A percentile compares a stretch with the other conserved stretches of the same genome.
Evolutionary conservation across 2,797 vertebrate species (phyloP).

Genomic region (Anabas testudineus): DNA sequence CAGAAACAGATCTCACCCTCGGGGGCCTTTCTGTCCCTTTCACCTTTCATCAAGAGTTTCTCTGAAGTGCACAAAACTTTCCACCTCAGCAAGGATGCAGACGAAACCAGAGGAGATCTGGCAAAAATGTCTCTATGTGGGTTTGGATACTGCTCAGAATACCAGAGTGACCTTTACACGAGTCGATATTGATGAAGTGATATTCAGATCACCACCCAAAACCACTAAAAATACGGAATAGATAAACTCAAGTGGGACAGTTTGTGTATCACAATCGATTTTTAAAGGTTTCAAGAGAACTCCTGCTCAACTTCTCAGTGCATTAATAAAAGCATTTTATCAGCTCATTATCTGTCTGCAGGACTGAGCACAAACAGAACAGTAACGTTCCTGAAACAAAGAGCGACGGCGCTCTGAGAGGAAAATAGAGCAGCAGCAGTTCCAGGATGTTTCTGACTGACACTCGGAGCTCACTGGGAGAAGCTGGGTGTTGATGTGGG

Average conservation of each 20-base stretch:
- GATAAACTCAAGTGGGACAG: background rate
- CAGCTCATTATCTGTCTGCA: conserved; percentile 1
- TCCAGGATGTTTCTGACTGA: conserved; percentile 22
- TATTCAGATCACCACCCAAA: conserved; percentile 1
- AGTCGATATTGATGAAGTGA: conserved; percentile 22
- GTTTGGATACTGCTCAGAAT: conserved; percentile 19
- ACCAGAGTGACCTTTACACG: conserved; percentile 29
- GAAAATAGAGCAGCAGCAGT: conserved; percentile 1
- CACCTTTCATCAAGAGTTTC: conserved; percentile 47
- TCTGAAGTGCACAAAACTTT: conserved; percentile 38
- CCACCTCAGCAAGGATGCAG: conserved; percentile 11
- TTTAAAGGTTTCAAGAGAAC: background rate
- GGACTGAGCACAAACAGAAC: conserved; percentile 20
- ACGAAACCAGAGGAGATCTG: conserved; percentile 32
- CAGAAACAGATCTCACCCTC: conserved; percentile 39
- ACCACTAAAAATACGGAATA: background rate
- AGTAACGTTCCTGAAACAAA: conserved; percentile 9
- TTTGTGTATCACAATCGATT: background rate
- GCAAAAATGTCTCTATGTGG: conserved; percentile 20
- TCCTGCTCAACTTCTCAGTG: background rate
- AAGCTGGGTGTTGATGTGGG: conserved; percentile 8
- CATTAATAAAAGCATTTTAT: background rate
- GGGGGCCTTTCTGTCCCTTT: conserved; percentile 32
- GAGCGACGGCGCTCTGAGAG: background rate
- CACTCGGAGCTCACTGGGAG: background rate